Percentiles rank a stretch among this genome's conserved stretches.
Conservation (phyloP, 2,113 vertebrate species). For the Meleagris gallopavo region DNA sequence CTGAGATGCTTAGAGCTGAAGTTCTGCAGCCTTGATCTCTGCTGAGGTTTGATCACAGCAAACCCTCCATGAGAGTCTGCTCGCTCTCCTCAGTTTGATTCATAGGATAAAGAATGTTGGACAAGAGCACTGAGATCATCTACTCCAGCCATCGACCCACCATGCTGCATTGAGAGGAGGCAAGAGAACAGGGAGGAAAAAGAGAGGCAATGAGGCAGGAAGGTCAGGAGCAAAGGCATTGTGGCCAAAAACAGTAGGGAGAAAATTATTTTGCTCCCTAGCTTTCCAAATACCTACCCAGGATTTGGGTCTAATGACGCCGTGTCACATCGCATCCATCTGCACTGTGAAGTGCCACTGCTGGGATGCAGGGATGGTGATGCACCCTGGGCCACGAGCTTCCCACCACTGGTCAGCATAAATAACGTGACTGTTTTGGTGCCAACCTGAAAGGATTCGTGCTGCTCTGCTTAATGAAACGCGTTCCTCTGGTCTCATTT, state of each 20-base stretch:
- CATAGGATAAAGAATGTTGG: neutral
- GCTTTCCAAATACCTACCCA: neutral
- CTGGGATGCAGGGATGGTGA: accelerated
- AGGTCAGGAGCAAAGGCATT: neutral
- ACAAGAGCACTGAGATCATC: too few relatives aligned
- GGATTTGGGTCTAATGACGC: neutral
- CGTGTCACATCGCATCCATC: neutral
- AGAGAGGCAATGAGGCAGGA: neutral
- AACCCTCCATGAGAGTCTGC: neutral
- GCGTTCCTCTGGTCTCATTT: neutral
- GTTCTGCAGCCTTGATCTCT: neutral
- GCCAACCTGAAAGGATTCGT: neutral
- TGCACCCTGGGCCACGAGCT: neutral
- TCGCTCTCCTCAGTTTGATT: neutral
- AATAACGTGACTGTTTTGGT: neutral
- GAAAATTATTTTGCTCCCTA: neutral
- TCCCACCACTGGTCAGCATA: neutral
- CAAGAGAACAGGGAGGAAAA: neutral
- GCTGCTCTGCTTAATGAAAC: neutral
- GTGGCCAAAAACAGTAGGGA: neutral
- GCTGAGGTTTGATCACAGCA: neutral
- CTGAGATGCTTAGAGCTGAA: neutral
- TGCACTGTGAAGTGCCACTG: accelerated
- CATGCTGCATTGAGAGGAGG: neutral
- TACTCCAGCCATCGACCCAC: too few relatives aligned